A percentile compares a stretch with the other conserved stretches of the same genome.
Evolutionary conservation across 2,797 vertebrate genomes (phyloP).

Genomic region (Sus cebifrons): DNA sequence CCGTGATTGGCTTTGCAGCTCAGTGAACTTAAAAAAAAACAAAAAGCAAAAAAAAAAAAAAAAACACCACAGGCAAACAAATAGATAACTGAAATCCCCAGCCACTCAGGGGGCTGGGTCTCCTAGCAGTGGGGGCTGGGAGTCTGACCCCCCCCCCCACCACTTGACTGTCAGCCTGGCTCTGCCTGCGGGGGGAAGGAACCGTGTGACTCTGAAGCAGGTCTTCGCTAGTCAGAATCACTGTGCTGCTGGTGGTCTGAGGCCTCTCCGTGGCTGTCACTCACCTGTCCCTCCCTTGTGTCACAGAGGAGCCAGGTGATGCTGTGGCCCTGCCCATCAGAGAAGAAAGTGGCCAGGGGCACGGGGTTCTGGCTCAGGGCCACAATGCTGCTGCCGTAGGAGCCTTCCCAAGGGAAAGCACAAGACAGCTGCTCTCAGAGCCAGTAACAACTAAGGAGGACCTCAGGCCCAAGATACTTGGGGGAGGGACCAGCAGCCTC

Average conservation of each 20-base stretch:
- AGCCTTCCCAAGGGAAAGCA: fast-evolving
- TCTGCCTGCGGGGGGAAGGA: neutral
- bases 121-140: neutral
- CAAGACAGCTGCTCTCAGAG: neutral
- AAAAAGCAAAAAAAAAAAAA: neutral
- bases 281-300: neutral
- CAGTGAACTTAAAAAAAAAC: neutral
- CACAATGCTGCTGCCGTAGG: fast-evolving
- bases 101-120: neutral
- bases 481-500: too few relatives aligned
- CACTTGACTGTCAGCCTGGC: neutral
- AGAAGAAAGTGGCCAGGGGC: neutral
- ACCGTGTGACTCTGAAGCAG: fast-evolving
- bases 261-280: neutral
- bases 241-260: fast-evolving
- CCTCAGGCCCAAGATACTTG: neutral
- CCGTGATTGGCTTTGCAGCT: neutral
- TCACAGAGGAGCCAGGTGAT: neutral
- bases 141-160: neutral
- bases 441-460: neutral
- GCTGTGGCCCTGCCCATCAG: neutral
- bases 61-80: neutral
- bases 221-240: too few relatives aligned
- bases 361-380: neutral
- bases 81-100: neutral